Conservation (phyloP, 1,140 invertebrate species). For the Proales similis region DNA sequence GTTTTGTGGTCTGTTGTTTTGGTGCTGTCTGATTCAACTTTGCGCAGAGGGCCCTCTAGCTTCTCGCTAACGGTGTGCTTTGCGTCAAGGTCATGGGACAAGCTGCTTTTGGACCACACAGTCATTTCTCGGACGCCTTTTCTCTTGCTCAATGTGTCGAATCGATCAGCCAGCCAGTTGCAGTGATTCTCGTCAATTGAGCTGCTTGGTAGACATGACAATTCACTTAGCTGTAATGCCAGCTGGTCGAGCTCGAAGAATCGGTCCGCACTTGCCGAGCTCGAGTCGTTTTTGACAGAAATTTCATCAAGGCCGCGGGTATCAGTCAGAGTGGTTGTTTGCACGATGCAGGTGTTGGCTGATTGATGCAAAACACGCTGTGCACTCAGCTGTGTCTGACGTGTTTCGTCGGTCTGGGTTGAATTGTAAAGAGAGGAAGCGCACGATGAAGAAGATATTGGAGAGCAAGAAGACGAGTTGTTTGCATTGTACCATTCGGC, state of each 20-base stretch:
- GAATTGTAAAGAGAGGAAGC: slow-evolving; percentile 11
- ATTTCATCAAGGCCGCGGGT: too few species aligned
- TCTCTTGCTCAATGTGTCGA: too few species aligned
- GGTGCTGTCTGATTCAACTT: too few species aligned
- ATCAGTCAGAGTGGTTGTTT: slow-evolving; percentile 23
- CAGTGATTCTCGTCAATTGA: slow-evolving; percentile 4
- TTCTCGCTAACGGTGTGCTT: slow-evolving; percentile 21
- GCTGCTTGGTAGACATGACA: neutral
- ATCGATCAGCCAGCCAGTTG: slow-evolving; percentile 7
- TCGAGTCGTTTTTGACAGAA: neutral
- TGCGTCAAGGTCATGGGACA: too few species aligned
- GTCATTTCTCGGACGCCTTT: too few species aligned
- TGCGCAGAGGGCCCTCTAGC: neutral
- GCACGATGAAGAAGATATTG: too few species aligned
- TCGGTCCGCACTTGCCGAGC: neutral
- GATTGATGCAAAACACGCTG: too few species aligned
- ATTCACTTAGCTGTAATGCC: slow-evolving; percentile 26
- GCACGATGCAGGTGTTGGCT: too few species aligned
- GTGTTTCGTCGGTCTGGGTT: slow-evolving; percentile 19
- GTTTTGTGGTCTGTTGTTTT: too few species aligned
- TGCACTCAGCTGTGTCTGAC: slow-evolving; percentile 1
- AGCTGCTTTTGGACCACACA: too few species aligned
- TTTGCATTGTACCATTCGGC: too few species aligned
- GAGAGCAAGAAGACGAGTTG: too few species aligned
- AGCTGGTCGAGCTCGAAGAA: slow-evolving; percentile 34